Evolutionary conservation across 2,113 vertebrate species (phyloP).

Genomic region (Riparia riparia): DNA sequence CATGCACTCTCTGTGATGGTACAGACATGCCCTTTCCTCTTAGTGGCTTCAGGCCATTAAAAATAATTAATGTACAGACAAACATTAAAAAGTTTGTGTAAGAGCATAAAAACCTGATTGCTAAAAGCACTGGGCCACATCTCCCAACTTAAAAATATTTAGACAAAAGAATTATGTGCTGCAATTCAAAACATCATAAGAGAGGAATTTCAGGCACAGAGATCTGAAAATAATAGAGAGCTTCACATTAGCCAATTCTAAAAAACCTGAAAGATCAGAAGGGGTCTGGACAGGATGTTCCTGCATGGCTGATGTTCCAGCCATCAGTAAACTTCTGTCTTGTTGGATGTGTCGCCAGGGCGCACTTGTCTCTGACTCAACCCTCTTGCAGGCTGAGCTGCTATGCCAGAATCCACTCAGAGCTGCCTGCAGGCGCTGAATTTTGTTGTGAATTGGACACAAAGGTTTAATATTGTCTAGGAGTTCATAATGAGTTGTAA

Average conservation of each 20-base stretch:
- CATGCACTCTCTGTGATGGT: not conserved
- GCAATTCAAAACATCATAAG: not conserved
- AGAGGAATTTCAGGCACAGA: not conserved
- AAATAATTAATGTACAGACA: not conserved
- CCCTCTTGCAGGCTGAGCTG: not conserved
- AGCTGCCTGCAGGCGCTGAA: not conserved
- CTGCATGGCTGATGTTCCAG: not conserved
- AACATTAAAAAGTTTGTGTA: not conserved
- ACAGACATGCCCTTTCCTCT: not conserved
- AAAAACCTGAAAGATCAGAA: not conserved
- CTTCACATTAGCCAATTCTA: not conserved
- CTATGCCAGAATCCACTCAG: accelerated
- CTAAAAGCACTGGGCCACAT: not conserved
- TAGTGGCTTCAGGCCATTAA: not conserved
- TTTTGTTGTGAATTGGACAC: not conserved
- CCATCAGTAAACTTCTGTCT: not conserved
- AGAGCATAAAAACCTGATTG: not conserved
- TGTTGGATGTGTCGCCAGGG: not conserved
- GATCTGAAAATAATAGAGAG: not conserved
- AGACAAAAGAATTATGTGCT: not conserved
- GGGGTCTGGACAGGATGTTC: not conserved
- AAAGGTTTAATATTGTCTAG: not conserved
- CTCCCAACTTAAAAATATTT: not conserved
- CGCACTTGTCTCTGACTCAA: not conserved
- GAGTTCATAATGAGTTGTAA: not conserved